A percentile compares a stretch with the other conserved stretches of the same genome.
Evolutionary conservation across 1,140 invertebrate genomes (phyloP).

Genomic region (Halictus rubicundus): DNA sequence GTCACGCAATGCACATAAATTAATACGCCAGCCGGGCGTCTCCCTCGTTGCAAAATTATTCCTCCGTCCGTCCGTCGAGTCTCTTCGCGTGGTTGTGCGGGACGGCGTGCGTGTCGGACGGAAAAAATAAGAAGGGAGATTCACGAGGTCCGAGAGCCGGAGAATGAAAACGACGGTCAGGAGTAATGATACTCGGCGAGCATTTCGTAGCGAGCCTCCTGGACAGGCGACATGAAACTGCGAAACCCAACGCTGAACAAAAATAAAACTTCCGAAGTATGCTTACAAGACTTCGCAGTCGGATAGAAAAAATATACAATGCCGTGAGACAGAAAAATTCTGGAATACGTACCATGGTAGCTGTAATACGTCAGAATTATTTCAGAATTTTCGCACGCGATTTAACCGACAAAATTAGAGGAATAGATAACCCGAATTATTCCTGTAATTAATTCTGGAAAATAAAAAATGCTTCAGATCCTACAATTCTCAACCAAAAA

Average conservation of each 20-base stretch:
- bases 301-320: too few relatives aligned
- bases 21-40: constrained; percentile 57
- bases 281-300: too few relatives aligned
- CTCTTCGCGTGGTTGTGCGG: constrained; percentile 34
- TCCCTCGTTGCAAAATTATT: constrained; percentile 63
- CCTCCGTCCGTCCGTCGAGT: constrained; percentile 24
- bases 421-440: too few relatives aligned
- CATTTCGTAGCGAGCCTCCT: not conserved
- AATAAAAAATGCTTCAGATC: too few relatives aligned
- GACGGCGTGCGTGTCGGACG: not conserved
- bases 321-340: too few relatives aligned
- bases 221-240: not conserved
- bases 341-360: too few relatives aligned
- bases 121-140: not conserved
- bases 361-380: too few relatives aligned
- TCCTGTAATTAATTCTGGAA: too few relatives aligned
- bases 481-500: too few relatives aligned
- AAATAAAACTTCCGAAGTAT: too few relatives aligned
- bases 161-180: not conserved
- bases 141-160: not conserved
- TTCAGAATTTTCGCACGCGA: too few relatives aligned
- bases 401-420: too few relatives aligned
- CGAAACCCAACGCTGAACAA: not conserved
- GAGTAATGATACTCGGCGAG: not conserved
- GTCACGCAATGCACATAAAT: constrained; percentile 62